Conservation (phyloP, 2,888 invertebrate genomes). For the Noctua janthe region DNA sequence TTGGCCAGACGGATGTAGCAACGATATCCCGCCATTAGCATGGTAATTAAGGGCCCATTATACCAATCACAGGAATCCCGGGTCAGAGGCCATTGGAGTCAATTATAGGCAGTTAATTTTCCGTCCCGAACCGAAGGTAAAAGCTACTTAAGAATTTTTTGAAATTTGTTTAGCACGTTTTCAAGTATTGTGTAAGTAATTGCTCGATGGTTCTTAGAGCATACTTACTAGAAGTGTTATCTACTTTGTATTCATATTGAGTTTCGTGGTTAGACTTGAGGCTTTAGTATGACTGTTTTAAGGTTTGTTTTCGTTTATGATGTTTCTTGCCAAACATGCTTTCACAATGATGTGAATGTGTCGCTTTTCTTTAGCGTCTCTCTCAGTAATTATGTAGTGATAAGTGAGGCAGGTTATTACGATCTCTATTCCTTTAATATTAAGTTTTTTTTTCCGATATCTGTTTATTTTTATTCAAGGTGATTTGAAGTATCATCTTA, state of each 20-base stretch:
- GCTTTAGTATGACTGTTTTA: slow-evolving; percentile 19
- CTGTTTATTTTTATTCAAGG: slow-evolving; percentile 18
- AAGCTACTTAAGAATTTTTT: slow-evolving; percentile 42
- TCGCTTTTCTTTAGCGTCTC: slow-evolving; percentile 36
- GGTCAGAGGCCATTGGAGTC: slow-evolving; percentile 79
- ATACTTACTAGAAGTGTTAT: slow-evolving; percentile 19
- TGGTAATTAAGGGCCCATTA: slow-evolving; percentile 79
- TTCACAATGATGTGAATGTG: slow-evolving; percentile 40
- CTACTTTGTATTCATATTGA: slow-evolving; percentile 2
- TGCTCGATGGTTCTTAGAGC: slow-evolving; percentile 20
- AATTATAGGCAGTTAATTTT: slow-evolving; percentile 78
- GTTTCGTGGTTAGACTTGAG: slow-evolving; percentile 2
- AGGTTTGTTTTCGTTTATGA: slow-evolving; percentile 27
- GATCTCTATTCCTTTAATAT: slow-evolving; percentile 2
- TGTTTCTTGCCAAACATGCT: slow-evolving; percentile 19
- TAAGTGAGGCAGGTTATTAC: not conserved
- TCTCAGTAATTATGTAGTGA: slow-evolving; percentile 2
- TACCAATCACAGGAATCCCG: slow-evolving; percentile 74
- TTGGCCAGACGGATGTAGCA: slow-evolving; percentile 75
- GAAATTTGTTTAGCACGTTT: slow-evolving; percentile 52
- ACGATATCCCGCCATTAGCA: slow-evolving; percentile 76
- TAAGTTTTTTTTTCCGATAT: not conserved
- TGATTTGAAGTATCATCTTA: slow-evolving; percentile 20
- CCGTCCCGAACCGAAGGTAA: slow-evolving; percentile 59
- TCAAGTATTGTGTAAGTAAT: slow-evolving; percentile 29